phyloP scores from a whole-genome alignment of 2,797 vertebrate species.

The Trichosurus vulpecula region DNA sequence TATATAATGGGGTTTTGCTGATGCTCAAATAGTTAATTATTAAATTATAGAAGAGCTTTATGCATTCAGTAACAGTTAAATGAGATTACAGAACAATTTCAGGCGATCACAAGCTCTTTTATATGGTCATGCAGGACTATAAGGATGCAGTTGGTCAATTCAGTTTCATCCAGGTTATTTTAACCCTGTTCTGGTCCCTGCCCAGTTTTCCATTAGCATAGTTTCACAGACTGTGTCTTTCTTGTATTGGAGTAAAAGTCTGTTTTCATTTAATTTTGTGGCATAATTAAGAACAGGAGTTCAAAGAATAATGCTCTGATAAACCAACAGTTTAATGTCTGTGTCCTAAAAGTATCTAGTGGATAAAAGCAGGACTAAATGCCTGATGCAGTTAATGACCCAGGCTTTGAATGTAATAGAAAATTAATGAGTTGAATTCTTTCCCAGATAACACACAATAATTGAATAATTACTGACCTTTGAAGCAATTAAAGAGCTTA shows the following conservation, averaged over 20 bases:
- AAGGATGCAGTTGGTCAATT: conserved; percentile 4
- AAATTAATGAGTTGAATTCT: conserved; percentile 54
- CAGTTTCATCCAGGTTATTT: conserved; percentile 27
- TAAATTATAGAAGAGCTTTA: conserved; percentile 15
- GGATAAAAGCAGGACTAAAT: conserved; percentile 54
- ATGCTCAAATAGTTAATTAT: conserved; percentile 18
- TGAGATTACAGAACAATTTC: conserved; percentile 25
- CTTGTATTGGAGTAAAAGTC: conserved; percentile 38
- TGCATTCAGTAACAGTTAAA: conserved; percentile 4
- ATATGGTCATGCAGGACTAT: not conserved
- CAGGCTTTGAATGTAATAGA: conserved; percentile 47
- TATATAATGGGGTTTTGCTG: not conserved
- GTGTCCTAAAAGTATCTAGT: conserved; percentile 31
- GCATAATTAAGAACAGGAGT: conserved; percentile 14
- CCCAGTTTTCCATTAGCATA: not conserved
- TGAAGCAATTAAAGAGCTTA: conserved; percentile 6
- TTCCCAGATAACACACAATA: conserved; percentile 19
- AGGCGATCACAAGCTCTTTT: conserved; percentile 33
- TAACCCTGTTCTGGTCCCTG: not conserved
- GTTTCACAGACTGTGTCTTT: conserved; percentile 3
- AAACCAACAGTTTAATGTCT: conserved; percentile 51
- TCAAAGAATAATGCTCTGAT: conserved; percentile 28
- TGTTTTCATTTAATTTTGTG: conserved; percentile 10
- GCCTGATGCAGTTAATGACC: conserved; percentile 15
- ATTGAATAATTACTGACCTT: conserved; percentile 39